Conservation (phyloP, 2,113 vertebrate genomes). For the Dicerorhinus sumatrensis region DNA sequence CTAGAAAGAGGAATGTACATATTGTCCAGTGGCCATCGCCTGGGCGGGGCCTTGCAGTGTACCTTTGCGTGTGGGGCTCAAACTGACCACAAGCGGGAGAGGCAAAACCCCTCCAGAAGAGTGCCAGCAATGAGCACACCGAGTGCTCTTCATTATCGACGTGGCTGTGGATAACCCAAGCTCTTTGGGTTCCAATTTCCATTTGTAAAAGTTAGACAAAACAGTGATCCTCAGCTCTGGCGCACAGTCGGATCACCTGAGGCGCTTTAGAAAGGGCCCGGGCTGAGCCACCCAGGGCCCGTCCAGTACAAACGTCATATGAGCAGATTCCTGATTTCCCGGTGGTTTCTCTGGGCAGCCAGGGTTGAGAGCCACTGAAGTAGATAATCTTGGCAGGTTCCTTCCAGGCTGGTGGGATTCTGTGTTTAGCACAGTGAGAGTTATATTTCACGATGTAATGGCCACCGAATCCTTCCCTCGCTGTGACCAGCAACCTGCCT, state of each 20-base stretch:
- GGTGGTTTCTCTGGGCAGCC: neutral
- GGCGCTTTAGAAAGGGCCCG: neutral
- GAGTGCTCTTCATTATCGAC: rapidly evolving
- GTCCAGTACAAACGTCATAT: rapidly evolving
- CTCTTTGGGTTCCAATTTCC: neutral
- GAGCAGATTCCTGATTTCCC: rapidly evolving
- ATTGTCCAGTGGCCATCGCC: rapidly evolving
- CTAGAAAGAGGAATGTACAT: neutral
- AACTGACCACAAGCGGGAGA: neutral
- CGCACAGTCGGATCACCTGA: rapidly evolving
- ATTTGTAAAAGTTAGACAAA: rapidly evolving
- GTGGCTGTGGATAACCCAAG: neutral
- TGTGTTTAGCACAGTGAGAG: neutral
- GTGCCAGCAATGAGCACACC: rapidly evolving
- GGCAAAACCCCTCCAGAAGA: neutral
- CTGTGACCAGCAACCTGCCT: neutral
- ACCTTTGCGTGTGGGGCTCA: rapidly evolving
- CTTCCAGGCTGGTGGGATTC: no score
- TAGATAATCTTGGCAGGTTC: rapidly evolving
- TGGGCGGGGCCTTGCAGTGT: rapidly evolving
- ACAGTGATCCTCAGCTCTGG: neutral
- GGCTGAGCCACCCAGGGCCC: neutral
- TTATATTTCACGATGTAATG: rapidly evolving
- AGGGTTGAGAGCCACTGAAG: neutral
- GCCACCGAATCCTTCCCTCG: neutral